A percentile compares a stretch with the other conserved stretches of the same genome.
Evolutionary conservation across 2,888 invertebrate genomes (phyloP).

Genomic region (Clunio marinus): DNA sequence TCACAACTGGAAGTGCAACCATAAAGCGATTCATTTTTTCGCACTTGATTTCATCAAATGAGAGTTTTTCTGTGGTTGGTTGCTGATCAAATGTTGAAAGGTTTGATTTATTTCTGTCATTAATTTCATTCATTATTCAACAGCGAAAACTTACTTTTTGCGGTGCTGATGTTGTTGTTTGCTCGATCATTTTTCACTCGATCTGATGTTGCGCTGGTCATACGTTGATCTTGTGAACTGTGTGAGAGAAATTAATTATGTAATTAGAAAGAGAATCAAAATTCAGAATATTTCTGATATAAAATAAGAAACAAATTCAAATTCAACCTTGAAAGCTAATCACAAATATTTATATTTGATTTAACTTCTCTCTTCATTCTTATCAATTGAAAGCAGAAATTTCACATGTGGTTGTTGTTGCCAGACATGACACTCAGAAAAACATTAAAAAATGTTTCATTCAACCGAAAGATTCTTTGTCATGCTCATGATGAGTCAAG

Average conservation of each 20-base stretch:
- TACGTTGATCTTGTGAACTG: conserved; percentile 37
- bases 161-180: conserved; percentile 26
- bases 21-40: neutral
- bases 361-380: neutral
- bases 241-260: neutral
- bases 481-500: no score
- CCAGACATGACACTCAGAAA: no score
- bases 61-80: neutral
- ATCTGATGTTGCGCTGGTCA: conserved; percentile 20
- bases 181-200: conserved; percentile 35
- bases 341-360: no score
- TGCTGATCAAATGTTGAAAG: conserved; percentile 26
- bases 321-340: neutral
- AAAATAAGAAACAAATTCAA: neutral
- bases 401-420: no score
- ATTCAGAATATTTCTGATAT: neutral
- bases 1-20: conserved; percentile 31
- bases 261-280: neutral
- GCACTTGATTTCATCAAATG: conserved; percentile 23
- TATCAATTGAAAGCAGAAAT: no score
- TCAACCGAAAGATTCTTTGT: no score
- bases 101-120: conserved; percentile 33
- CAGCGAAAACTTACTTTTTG: conserved; percentile 27
- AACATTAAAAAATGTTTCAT: no score
- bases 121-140: neutral